Evolutionary conservation across 2,888 invertebrate species (phyloP).

Genomic region (Oligia fasciuncula): DNA sequence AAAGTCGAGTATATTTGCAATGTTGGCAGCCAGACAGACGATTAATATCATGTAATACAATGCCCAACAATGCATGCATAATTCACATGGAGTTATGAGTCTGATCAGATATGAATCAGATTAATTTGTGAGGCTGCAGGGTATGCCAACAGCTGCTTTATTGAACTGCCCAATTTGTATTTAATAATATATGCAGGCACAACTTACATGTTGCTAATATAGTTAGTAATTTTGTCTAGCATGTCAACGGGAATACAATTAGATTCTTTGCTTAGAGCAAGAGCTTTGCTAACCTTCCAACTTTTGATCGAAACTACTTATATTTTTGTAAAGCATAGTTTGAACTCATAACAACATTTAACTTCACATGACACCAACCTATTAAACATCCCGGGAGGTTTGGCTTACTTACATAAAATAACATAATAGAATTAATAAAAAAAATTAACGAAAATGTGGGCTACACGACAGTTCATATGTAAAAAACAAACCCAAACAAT

Average conservation of each 20-base stretch:
- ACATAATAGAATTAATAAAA: neutral
- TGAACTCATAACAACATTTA: neutral
- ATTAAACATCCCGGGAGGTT: neutral
- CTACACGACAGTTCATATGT: neutral
- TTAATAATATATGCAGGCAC: neutral
- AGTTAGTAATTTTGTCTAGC: neutral
- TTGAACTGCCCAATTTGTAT: conserved; percentile 15
- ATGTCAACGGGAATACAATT: neutral
- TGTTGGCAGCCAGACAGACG: conserved; percentile 48
- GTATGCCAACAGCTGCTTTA: conserved; percentile 7
- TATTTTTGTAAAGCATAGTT: neutral
- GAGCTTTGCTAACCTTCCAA: neutral
- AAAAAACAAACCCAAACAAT: conserved; percentile 14
- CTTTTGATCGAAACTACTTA: neutral
- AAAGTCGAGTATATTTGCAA: conserved; percentile 31
- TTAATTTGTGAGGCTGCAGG: conserved; percentile 15
- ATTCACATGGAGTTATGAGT: conserved; percentile 63
- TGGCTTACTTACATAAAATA: neutral
- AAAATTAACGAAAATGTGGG: neutral
- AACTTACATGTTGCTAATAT: neutral
- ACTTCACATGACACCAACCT: neutral
- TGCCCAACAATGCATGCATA: conserved; percentile 66
- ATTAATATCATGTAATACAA: conserved; percentile 69
- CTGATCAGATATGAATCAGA: conserved; percentile 61
- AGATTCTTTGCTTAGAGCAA: neutral